Conservation (phyloP, 2,888 invertebrate genomes). For the Sinohyriopsis cumingii region DNA sequence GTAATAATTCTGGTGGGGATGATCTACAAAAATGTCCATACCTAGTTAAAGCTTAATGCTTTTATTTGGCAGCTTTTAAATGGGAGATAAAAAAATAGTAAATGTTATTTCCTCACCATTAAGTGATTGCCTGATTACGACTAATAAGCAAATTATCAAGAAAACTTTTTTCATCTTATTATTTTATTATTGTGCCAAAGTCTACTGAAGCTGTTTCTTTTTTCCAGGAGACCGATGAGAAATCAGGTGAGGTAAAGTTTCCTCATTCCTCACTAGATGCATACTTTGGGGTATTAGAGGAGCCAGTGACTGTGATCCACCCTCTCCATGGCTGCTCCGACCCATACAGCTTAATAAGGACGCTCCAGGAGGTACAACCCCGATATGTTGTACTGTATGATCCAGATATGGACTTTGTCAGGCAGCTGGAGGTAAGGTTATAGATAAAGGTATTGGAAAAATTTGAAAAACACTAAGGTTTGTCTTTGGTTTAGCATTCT, state of each 20-base stretch:
- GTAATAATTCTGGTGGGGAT: too few species aligned
- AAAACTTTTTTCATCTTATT: too few species aligned
- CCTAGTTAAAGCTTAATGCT: too few species aligned
- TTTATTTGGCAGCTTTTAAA: too few species aligned
- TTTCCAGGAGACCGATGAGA: too few species aligned
- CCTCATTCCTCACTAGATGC: slow-evolving; percentile 55
- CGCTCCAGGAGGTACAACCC: slow-evolving; percentile 80
- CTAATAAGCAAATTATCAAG: not conserved
- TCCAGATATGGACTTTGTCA: slow-evolving; percentile 87
- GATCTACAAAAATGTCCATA: too few species aligned
- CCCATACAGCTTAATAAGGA: slow-evolving; percentile 81
- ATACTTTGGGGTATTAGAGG: slow-evolving; percentile 58
- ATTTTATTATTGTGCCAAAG: too few species aligned
- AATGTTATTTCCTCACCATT: too few species aligned
- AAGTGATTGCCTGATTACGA: not conserved
- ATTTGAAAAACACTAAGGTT: not conserved
- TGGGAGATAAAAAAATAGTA: too few species aligned
- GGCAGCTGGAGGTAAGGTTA: slow-evolving; percentile 86
- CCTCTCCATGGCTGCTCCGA: slow-evolving; percentile 68
- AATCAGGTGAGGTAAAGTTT: not conserved
- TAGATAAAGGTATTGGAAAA: not conserved
- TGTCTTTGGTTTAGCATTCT: not conserved
- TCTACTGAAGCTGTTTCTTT: too few species aligned
- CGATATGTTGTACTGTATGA: slow-evolving; percentile 92
- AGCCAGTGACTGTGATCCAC: slow-evolving; percentile 68